Evolutionary conservation across 1,140 invertebrate species (phyloP).

Genomic region (Leptinotarsa texana): DNA sequence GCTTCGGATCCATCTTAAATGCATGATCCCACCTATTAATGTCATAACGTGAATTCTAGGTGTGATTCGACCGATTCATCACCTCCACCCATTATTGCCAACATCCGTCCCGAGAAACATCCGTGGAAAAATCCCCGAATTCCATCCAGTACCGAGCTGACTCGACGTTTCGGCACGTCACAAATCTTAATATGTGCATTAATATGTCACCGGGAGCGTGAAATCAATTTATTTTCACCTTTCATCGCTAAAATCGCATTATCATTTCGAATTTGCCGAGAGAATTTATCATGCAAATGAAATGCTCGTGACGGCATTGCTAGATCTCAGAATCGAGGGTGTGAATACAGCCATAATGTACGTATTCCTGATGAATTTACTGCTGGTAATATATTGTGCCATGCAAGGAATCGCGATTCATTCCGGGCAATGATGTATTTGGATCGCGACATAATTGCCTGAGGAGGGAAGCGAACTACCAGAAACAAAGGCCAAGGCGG

Average conservation of each 20-base stretch:
- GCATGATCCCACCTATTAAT: slow-evolving; percentile 45
- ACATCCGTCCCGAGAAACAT: slow-evolving; percentile 35
- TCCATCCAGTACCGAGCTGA: slow-evolving; percentile 40
- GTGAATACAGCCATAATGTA: slow-evolving; percentile 35
- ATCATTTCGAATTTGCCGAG: slow-evolving; percentile 48
- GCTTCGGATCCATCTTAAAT: slow-evolving; percentile 35
- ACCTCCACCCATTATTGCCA: slow-evolving; percentile 39
- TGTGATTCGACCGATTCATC: slow-evolving; percentile 38
- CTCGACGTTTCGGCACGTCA: slow-evolving; percentile 42
- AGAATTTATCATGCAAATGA: slow-evolving; percentile 55
- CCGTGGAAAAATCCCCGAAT: slow-evolving; percentile 37
- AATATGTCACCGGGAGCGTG: slow-evolving; percentile 55
- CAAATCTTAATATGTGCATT: slow-evolving; percentile 55
- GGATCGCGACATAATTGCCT: neutral
- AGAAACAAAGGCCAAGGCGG: no score
- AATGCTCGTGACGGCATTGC: slow-evolving; percentile 39
- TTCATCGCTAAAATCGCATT: slow-evolving; percentile 52
- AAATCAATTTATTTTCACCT: slow-evolving; percentile 56
- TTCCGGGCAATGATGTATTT: neutral
- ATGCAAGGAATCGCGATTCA: neutral
- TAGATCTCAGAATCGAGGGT: slow-evolving; percentile 27
- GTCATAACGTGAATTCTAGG: slow-evolving; percentile 46
- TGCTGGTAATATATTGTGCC: slow-evolving; percentile 22
- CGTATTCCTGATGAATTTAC: slow-evolving; percentile 39
- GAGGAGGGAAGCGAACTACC: no score